Conservation (phyloP, 1,140 invertebrate species). For the Lucilia cuprina region DNA sequence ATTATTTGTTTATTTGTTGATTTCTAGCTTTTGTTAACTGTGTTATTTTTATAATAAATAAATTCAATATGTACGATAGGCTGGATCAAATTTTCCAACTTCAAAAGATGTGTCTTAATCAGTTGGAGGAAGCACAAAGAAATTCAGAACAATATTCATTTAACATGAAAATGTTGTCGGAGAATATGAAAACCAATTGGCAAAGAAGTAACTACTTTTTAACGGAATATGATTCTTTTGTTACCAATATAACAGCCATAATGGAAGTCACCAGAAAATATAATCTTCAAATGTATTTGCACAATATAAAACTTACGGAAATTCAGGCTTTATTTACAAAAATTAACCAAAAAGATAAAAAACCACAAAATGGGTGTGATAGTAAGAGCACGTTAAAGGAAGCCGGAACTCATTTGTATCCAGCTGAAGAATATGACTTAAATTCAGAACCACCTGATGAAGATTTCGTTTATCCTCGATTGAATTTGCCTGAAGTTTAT, state of each 20-base stretch:
- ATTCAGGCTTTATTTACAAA: not conserved
- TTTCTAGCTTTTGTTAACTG: too few species aligned
- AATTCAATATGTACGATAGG: not conserved
- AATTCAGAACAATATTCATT: slow-evolving; percentile 11
- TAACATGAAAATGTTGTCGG: not conserved
- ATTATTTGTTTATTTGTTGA: too few species aligned
- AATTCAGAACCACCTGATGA: not conserved
- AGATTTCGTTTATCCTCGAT: not conserved
- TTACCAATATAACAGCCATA: slow-evolving; percentile 24
- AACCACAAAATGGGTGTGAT: not conserved
- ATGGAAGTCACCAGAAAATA: slow-evolving; percentile 13
- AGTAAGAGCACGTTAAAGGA: not conserved
- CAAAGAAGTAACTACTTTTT: not conserved
- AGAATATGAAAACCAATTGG: not conserved
- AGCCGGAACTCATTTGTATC: not conserved
- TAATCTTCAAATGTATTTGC: slow-evolving; percentile 35
- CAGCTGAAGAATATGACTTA: not conserved
- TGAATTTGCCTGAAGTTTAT: not conserved
- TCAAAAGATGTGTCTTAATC: slow-evolving; percentile 18
- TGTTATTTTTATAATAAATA: not conserved
- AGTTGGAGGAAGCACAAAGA: not conserved
- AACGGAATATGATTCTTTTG: slow-evolving; percentile 7
- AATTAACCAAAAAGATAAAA: not conserved
- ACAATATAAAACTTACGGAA: not conserved
- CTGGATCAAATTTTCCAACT: slow-evolving; percentile 12